Base-by-base conservation (phyloP, 1,140 invertebrate species). In the Conopomorpha cramerella region DNA sequence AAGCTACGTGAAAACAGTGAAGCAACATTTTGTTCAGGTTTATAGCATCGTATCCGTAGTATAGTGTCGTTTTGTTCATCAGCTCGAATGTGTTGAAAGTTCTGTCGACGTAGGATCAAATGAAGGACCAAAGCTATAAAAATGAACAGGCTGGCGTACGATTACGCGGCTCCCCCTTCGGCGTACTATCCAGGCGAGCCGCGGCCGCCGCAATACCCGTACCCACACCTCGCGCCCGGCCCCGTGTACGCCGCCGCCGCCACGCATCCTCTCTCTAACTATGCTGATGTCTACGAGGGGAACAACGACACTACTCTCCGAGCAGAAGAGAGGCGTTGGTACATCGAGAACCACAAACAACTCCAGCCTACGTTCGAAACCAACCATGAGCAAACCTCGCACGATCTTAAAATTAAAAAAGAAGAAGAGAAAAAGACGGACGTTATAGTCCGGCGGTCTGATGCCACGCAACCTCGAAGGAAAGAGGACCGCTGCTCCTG, bases 401-500 rank as follows among this genome's bases (percentile, higher is more conserved):
- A 7, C n/a, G n/a, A n/a, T n/a, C n/a, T n/a, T n/a, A n/a, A n/a
- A n/a, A n/a, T n/a, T n/a, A n/a, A n/a, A n/a, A 38, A 46, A 29
- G 38, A 43, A 26, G 38, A 16, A 8, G 45, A 43, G 15, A 36
- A 36, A 10, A 36, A 36, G 10, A 16, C 25, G 11, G 14, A 17
- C 4, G 6, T n/a, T 36, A 30, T 12, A 30, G 45, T 41, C 8
- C 36, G 41, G 3, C 26, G 41, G 26, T 31, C 38, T 12, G 37
- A 26, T 11, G 28, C 35, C 13, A 33, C 29, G 2, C 43, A 46
- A 13, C 38, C 28, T 26, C 34, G 44, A 36, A 0, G 48, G 15
- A 47, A 50, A 39, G 45, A 47, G 34, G 45, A 50, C 25, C 37
- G 48, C 16, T 50, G 48, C 31, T 50, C 48, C 15, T 50, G 48